phyloP scores from a whole-genome alignment of 2,797 vertebrate genomes.

The Clangula hyemalis region DNA sequence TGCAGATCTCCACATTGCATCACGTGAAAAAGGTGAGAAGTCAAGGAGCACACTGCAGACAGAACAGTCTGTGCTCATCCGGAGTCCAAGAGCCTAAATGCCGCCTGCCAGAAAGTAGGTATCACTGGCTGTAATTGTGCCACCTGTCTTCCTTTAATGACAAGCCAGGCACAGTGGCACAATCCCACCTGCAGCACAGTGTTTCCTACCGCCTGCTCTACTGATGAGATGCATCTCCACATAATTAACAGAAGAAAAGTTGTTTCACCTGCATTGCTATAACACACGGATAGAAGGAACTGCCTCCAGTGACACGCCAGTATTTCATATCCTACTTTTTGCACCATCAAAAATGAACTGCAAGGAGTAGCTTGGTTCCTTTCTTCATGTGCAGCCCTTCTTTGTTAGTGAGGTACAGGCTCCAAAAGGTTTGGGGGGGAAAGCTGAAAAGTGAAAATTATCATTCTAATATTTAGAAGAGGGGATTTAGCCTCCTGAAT shows the following conservation, averaged over 20 bases:
- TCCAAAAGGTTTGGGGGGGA: not conserved
- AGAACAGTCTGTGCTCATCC: constrained; percentile 38
- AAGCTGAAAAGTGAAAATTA: not conserved
- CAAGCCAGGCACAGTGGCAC: not conserved
- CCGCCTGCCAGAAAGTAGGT: constrained; percentile 65
- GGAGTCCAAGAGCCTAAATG: constrained; percentile 57
- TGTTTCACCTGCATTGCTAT: not conserved
- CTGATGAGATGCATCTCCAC: not conserved
- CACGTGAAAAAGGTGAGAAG: constrained; percentile 25
- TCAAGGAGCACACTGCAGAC: not conserved
- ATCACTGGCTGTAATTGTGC: constrained; percentile 11
- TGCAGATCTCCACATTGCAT: not conserved
- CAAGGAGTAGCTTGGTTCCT: not conserved
- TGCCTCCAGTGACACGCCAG: not conserved
- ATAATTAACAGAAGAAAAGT: not conserved
- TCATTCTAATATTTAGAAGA: constrained; percentile 22
- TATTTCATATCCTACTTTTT: not conserved
- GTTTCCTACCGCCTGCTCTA: not conserved
- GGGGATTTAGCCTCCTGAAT: not conserved
- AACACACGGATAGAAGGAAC: not conserved
- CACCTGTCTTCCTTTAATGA: constrained; percentile 19
- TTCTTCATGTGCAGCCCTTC: not conserved
- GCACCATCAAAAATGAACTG: not conserved
- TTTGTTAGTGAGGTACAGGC: not conserved
- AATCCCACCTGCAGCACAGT: not conserved